Conservation (phyloP, 2,113 vertebrate genomes). For the Synchiropus splendidus region DNA sequence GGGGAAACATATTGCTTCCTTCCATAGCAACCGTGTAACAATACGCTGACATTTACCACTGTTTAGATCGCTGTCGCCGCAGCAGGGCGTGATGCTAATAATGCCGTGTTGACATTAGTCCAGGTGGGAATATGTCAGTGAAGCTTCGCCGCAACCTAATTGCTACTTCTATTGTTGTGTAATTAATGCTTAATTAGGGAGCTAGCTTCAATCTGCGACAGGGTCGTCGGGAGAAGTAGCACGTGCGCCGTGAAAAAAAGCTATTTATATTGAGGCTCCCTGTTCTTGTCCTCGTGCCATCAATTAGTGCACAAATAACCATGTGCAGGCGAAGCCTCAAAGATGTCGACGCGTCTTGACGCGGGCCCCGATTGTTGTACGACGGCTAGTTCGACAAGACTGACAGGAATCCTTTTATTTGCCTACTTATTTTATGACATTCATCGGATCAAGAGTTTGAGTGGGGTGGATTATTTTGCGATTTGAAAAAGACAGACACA, state of each 20-base stretch:
- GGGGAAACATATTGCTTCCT: constrained; percentile 37
- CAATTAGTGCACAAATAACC: too few species aligned
- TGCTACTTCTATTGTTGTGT: constrained; percentile 56
- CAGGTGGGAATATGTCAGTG: constrained; percentile 63
- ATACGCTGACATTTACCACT: constrained; percentile 50
- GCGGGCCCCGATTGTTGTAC: too few species aligned
- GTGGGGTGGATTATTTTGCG: too few species aligned
- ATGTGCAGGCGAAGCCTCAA: too few species aligned
- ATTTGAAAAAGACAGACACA: too few species aligned
- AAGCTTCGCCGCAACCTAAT: constrained; percentile 41
- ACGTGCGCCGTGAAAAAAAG: constrained; percentile 47
- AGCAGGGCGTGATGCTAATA: constrained; percentile 51
- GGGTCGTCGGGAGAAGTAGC: constrained; percentile 34
- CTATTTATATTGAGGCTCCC: constrained; percentile 49
- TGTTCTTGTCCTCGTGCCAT: too few species aligned
- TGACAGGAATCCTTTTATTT: too few species aligned
- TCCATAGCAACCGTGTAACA: constrained; percentile 27
- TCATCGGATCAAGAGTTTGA: too few species aligned
- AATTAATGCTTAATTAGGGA: constrained; percentile 62
- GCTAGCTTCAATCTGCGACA: constrained; percentile 39
- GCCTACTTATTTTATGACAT: too few species aligned
- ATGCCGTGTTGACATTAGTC: constrained; percentile 56
- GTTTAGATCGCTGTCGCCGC: constrained; percentile 42
- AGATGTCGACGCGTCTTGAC: too few species aligned
- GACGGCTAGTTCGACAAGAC: too few species aligned